Evolutionary conservation across 2,888 invertebrate genomes (phyloP).

Genomic region (Mythimna loreyi): DNA sequence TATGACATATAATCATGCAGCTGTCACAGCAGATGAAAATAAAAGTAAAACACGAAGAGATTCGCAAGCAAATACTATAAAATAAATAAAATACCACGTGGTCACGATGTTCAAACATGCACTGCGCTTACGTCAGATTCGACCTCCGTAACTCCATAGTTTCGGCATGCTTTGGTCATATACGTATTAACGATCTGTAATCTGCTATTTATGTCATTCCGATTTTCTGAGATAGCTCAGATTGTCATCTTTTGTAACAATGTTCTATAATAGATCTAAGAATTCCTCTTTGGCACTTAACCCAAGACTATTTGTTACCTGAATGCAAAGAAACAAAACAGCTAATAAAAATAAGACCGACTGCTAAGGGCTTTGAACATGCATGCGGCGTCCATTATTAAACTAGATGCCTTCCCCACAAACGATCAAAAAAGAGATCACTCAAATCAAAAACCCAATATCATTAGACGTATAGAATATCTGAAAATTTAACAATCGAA

Average conservation of each 20-base stretch:
- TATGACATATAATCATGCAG: constrained; percentile 11
- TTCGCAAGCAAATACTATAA: constrained; percentile 55
- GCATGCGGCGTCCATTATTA: background rate
- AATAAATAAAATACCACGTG: constrained; percentile 64
- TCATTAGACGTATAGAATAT: constrained; percentile 42
- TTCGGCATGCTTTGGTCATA: constrained; percentile 47
- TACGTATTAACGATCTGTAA: constrained; percentile 65
- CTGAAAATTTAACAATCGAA: constrained; percentile 33
- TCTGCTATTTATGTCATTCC: constrained; percentile 45
- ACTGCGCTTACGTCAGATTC: constrained; percentile 73
- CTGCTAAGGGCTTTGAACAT: background rate
- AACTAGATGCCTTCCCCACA: constrained; percentile 1
- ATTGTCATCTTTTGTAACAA: background rate
- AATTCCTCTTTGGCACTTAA: background rate
- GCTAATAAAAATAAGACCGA: background rate
- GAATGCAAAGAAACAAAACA: background rate
- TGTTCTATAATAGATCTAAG: too few species aligned
- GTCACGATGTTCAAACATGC: constrained; percentile 63
- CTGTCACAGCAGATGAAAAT: constrained; percentile 27
- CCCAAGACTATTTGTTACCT: background rate
- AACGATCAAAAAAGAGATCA: constrained; percentile 12
- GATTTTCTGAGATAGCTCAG: constrained; percentile 9
- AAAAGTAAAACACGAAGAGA: constrained; percentile 37
- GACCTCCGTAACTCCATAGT: constrained; percentile 69
- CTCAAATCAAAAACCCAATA: constrained; percentile 33